Percentiles rank a stretch among this genome's conserved stretches.
phyloP scores from a whole-genome alignment of 1,140 invertebrate genomes.

The Chelonus insularis region DNA sequence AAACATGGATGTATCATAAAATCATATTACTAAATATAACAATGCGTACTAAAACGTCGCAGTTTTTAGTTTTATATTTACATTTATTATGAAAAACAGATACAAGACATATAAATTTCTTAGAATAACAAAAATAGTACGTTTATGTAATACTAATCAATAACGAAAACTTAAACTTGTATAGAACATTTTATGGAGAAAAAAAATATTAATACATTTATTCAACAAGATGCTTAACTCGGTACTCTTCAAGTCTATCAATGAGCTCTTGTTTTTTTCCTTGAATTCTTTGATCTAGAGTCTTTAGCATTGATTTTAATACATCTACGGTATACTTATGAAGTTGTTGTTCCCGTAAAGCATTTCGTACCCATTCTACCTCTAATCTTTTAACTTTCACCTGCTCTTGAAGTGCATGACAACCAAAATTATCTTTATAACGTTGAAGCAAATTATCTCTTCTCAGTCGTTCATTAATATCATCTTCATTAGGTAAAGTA shows the following conservation, averaged over 20 bases:
- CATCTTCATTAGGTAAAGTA: background rate
- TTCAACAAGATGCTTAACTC: background rate
- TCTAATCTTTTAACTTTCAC: background rate
- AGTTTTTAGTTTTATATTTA: too few species aligned
- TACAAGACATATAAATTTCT: too few species aligned
- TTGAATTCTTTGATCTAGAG: background rate
- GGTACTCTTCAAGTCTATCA: background rate
- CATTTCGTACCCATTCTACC: background rate
- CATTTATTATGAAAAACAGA: too few species aligned
- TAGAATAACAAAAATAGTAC: too few species aligned
- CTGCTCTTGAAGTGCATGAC: background rate
- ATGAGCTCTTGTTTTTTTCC: conserved; percentile 14
- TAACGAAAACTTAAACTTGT: too few species aligned
- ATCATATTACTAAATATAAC: too few species aligned
- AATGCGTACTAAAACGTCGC: too few species aligned
- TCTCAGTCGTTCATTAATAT: background rate
- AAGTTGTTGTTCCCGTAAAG: background rate
- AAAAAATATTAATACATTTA: too few species aligned
- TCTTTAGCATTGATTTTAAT: background rate
- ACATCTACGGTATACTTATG: background rate
- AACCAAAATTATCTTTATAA: background rate
- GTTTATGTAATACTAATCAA: too few species aligned
- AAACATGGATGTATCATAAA: too few species aligned
- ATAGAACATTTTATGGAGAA: too few species aligned
- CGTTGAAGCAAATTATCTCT: background rate